These are phyloP conservation scores for Acanthosepion esculentum DNA, from an alignment of 2,888 invertebrate species.

Conservation along the genomic window DNA sequence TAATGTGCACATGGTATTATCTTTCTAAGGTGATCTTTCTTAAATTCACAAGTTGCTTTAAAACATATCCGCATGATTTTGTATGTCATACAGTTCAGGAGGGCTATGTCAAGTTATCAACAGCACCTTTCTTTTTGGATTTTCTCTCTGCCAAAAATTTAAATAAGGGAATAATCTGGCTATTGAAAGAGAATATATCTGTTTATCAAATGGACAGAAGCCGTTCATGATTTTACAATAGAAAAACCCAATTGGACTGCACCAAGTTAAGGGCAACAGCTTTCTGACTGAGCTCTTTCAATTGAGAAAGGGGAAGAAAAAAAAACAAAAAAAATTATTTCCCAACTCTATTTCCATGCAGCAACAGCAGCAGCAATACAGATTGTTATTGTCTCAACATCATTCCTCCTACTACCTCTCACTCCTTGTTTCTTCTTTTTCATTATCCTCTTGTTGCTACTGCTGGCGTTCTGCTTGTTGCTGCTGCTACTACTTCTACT, in stretches of 20 bases:
- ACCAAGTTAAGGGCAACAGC: neutral
- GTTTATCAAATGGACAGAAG: neutral
- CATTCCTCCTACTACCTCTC: neutral
- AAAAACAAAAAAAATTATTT: neutral
- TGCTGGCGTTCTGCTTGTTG: neutral
- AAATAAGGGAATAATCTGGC: too few relatives aligned
- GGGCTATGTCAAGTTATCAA: too few relatives aligned
- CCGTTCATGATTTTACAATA: neutral
- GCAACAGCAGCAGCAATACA: neutral
- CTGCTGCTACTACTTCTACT: neutral
- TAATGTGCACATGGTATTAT: too few relatives aligned
- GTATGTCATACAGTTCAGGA: too few relatives aligned
- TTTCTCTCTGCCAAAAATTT: too few relatives aligned
- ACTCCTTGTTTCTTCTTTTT: neutral
- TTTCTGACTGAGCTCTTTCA: neutral
- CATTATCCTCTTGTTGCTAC: neutral
- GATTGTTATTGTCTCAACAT: conserved; percentile 22
- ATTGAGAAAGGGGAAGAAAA: neutral
- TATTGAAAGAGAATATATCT: too few relatives aligned
- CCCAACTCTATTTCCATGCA: conserved; percentile 21
- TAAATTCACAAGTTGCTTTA: too few relatives aligned
- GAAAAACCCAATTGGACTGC: neutral
- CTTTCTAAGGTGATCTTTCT: too few relatives aligned
- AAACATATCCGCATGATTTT: too few relatives aligned
- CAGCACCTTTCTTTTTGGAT: too few relatives aligned